Base-by-base conservation (phyloP, 1,140 invertebrate genomes). In the Gyrodactylus salaris region DNA sequence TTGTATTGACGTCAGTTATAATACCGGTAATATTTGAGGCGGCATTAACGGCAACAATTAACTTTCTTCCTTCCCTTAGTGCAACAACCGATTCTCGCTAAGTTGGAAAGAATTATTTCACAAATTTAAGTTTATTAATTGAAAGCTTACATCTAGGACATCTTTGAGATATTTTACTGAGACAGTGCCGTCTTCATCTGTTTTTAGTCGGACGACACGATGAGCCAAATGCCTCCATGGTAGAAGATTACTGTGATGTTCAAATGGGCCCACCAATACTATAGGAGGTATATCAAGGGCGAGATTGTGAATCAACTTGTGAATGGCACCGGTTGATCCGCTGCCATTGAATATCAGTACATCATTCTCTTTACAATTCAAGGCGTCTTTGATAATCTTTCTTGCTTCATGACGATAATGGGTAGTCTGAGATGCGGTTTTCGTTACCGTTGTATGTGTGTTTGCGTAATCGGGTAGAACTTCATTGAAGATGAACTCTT, bases 1-100 rank as follows among this genome's bases (percentile, higher is more conserved):
- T 86, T 0, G 85, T 85, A 26, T 89, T 85, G 77, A 89, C 87
- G 82, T 91, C 88, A 69, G 86, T 85, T 69, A 91, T 78, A 72
- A 89, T 85, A n/a, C 90, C 90, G 16, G 89, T 91, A 21, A 91
- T 85, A 78, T 89, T 91, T 27, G 88, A 91, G 0, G 87, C 88
- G 0, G 88, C 88, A 70, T 86, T 85, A 78, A 92, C 91, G 79
- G 87, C 89, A 1, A 89, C 89, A 74, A 92, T 86, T 79, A 91
- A 79, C 78, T 84, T 82, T 1, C 76, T 34, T 73, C 80, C 22
- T 74, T 27, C 75, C 74, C 77, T 72, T 76, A 54, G 76, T 78
- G 74, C 16, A 74, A 74, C 68, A 73, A 21, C 68, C 1, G 54
- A 74, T 69, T 68, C n/a, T 19, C 26, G 7, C 26, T 54, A n/a